Evolutionary conservation across 2,797 vertebrate genomes (phyloP), one percentile per base, ranked within the genome.

Genomic region (Ambastaia sidthimunki): DNA sequence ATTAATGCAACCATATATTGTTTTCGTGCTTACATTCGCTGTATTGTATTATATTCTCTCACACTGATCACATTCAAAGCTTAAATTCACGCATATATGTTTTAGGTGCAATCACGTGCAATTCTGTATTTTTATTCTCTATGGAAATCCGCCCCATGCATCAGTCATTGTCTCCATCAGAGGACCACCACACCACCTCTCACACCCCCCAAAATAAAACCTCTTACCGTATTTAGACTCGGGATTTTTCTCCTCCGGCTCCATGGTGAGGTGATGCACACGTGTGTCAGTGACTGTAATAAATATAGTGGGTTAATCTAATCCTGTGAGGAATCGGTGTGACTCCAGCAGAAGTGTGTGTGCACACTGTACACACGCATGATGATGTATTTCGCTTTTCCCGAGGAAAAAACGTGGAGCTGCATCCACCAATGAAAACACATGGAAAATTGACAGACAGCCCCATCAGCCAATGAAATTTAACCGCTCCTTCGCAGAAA

Each of bases 151-250:
- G 89, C 86, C 89, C 88, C 87, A 80, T 76, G 80, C 25, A 89
- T 90, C 41, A 90, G 86, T 92, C 91, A 91, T 91, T 91, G 90
- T 93, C 92, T 91, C 89, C 90, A 87, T 88, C 71, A 82, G 67
- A 57, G 10, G 37, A 71, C 71, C 83, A 86, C 85, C 82, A 65
- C 52, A 12, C 76, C 59, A 66, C 47, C 75, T 81, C 85, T 44
- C 66, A 34, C 44, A 78, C 0, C 4, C 34, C 55, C 6, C 6
- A 28, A 48, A 54, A 47, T 3, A 28, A 41, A 44, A 60, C 2
- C 10, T 84, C 91, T 91, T 87, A 93, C 93, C 93, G 84, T 91
- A 93, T 91, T 93, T 93, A 1, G 89, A 75, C 73, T 93, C 92
- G 21, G 89, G 89, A 9, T 85, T 92, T 88, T 93, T 93, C 31